Conservation (phyloP, 2,113 vertebrate genomes). For the Prietella phreatophila region DNA sequence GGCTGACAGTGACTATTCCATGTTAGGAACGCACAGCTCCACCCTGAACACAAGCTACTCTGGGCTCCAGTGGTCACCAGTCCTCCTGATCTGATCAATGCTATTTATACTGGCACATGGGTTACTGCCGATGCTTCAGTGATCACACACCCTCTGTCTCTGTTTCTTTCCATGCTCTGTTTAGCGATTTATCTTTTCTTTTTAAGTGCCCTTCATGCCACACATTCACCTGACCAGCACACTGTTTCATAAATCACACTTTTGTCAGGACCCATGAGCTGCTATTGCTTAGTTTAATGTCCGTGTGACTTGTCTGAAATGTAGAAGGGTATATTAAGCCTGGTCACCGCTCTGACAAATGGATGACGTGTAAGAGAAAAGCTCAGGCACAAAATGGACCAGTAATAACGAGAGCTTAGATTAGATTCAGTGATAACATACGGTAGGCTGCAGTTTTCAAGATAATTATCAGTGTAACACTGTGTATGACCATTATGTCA, state of each 20-base stretch:
- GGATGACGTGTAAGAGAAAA: not conserved
- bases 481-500: not conserved
- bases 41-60: constrained; percentile 6
- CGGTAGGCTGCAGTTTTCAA: not conserved
- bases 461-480: not conserved
- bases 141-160: constrained; percentile 3
- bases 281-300: constrained; percentile 28
- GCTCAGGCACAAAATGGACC: not conserved
- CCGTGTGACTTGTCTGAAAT: constrained; percentile 51
- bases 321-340: constrained; percentile 39
- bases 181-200: constrained; percentile 52
- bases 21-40: constrained; percentile 17
- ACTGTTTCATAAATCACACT: constrained; percentile 54
- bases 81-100: constrained; percentile 39
- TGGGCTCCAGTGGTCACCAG: not conserved
- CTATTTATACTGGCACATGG: constrained; percentile 63
- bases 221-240: constrained; percentile 38
- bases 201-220: constrained; percentile 43
- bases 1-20: constrained; percentile 1
- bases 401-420: not conserved
- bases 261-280: constrained; percentile 19
- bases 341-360: not conserved
- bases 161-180: not conserved
- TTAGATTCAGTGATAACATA: not conserved
- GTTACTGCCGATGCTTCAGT: not conserved